Evolutionary conservation across 1,140 invertebrate genomes (phyloP), one percentile per base, ranked within the genome.

Genomic region (Papilio polytes): DNA sequence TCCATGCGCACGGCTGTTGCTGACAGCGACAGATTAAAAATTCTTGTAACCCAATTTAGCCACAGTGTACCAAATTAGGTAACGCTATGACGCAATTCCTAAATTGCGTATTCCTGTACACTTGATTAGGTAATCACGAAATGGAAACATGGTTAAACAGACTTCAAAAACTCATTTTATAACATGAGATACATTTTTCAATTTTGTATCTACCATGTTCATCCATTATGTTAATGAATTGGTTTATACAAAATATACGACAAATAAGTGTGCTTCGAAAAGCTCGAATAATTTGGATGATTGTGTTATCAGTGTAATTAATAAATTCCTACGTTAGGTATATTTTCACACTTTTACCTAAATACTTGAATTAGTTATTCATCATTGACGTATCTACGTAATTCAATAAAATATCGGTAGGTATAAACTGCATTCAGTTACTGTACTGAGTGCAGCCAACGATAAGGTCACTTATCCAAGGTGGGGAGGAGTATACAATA

Each of bases 381-480:
- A 80, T 63, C 20, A 12, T 79, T 80, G 59, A 87, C 84, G 73
- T 80, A 63, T 46, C 74, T 80, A 63, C 46, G 74, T 80, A 83
- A 85, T 82, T 78, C 56, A 78, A 70, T 78, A 63, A 78, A 78
- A 51, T 51, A 51, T 59, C 26, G 80, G 84, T 80, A 83, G 81
- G 78, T 85, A 86, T 88, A 84, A 83, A 85, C 81, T 89, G 87
- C 88, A 89, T 74, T 87, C 83, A 85, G 90, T 90, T 90, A 85
- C 89, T 73, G 88, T 90, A 85, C 89, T 72, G 88, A 90, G 90
- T 92, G 92, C 92, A 90, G 86, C 87, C 85, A 88, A 89, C 91
- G 92, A 93, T 94, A 94, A 94, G 92, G 92, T 94, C 91, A 91
- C 84, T 86, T 84, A 84, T 80, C 74, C 86, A 88, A 89, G 89